phyloP scores from a whole-genome alignment of 2,888 invertebrate species.

The Conomelus anceps region DNA sequence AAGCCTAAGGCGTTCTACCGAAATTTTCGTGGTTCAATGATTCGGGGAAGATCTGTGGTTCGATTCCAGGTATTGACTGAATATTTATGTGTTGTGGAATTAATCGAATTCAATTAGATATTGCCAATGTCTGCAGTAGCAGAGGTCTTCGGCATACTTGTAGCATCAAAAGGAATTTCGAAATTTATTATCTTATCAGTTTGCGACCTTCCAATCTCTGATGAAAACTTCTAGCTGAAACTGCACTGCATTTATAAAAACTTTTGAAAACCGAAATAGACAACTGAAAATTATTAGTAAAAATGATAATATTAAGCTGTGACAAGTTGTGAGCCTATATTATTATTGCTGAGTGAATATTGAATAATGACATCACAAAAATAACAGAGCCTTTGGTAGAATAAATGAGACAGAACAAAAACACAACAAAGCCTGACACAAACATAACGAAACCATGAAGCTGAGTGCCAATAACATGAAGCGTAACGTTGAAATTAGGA shows the following conservation, averaged over 20 bases:
- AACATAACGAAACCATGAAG: neutral
- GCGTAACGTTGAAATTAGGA: neutral
- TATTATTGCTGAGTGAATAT: neutral
- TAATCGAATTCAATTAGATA: too few species aligned
- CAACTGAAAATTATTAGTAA: neutral
- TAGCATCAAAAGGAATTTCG: too few species aligned
- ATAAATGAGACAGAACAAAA: neutral
- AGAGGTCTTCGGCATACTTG: too few species aligned
- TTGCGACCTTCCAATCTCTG: too few species aligned
- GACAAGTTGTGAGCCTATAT: neutral
- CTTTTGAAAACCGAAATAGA: neutral
- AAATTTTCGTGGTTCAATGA: too few species aligned
- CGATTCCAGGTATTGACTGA: too few species aligned
- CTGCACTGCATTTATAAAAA: neutral
- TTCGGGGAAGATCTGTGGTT: too few species aligned
- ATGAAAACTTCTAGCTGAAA: too few species aligned
- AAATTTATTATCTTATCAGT: too few species aligned
- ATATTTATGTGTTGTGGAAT: too few species aligned
- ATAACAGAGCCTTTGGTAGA: neutral
- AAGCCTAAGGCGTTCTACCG: too few species aligned
- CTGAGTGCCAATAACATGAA: slow-evolving; percentile 1
- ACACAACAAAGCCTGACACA: neutral
- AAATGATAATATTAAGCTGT: neutral
- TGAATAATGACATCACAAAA: neutral
- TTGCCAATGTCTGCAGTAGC: too few species aligned